phyloP scores from a whole-genome alignment of 2,113 vertebrate genomes.

The Diglossa brunneiventris region DNA sequence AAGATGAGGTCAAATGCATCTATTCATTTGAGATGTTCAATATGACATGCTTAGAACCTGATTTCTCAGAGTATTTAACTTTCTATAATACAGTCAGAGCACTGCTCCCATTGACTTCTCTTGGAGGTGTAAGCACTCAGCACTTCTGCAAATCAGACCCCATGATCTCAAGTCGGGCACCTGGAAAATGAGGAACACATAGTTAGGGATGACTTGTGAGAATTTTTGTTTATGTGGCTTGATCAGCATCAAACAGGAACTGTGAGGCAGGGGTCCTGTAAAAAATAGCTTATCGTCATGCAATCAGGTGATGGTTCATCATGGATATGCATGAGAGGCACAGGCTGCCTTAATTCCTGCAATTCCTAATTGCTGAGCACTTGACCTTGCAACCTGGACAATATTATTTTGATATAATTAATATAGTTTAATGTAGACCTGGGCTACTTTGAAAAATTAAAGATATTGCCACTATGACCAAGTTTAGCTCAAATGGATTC shows the following conservation, averaged over 20 bases:
- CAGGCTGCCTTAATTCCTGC: slow-evolving; percentile 57
- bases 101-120: slow-evolving; percentile 64
- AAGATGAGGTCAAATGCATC: slow-evolving; percentile 3
- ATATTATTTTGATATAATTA: not conserved
- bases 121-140: slow-evolving; percentile 57
- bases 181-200: slow-evolving; percentile 65
- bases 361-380: slow-evolving; percentile 11
- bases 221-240: not conserved
- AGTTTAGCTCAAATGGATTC: not conserved
- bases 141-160: slow-evolving; percentile 63
- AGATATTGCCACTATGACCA: not conserved
- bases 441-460: not conserved
- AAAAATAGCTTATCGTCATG: not conserved
- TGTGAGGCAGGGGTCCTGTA: not conserved
- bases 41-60: slow-evolving; percentile 26
- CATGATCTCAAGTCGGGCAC: slow-evolving; percentile 62
- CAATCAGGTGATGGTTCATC: not conserved
- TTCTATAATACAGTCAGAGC: slow-evolving; percentile 48
- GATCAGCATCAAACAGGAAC: slow-evolving; percentile 16
- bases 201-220: slow-evolving; percentile 24
- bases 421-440: not conserved
- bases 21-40: not conserved
- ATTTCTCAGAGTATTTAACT: slow-evolving; percentile 46
- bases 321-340: not conserved
- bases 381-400: not conserved